Base-by-base conservation (phyloP, 2,113 vertebrate species). In the Salvator merianae region DNA sequence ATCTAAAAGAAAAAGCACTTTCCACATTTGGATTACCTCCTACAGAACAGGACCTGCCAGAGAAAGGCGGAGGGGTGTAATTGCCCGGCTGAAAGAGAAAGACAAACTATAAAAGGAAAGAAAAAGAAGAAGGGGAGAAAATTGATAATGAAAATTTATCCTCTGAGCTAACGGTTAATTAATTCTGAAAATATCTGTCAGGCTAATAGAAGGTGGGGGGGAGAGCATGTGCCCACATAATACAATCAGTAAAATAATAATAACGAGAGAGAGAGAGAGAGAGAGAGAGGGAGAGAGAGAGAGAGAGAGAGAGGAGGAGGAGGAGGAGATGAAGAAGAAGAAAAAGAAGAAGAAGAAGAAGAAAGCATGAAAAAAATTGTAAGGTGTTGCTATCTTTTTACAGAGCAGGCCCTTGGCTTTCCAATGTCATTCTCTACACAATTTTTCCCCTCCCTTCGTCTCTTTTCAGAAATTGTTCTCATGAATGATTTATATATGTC, bases 401-500 rank as follows among this genome's bases (percentile, higher is more conserved):
- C 94, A 95, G 95, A 93, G 95, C 95, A 94, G 95, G 95, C 96
- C 96, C 94, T 95, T 96, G 96, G 96, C 94, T 97, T 97, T 95
- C 96, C 96, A 97, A 97, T 97, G 97, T 97, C 96, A 97, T 96
- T 97, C 96, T 96, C 95, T 94, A 96, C 96, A 96, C 96, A 95
- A 87, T 95, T 95, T 95, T 95, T 93, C 96, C 95, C 95, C 94
- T 97, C 96, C 97, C 96, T 96, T 96, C 95, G 94, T 96, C 92
- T 96, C 97, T 98, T 97, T 97, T 97, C 96, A 97, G 95, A 96
- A 97, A 97, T 98, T 97, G 95, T 97, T 98, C 98, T 99, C 98
- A 99, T 99, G 98, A 99, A 99, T 99, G 98, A 99, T 99, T 99
- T 99, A 99, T 99, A 99, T 98, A 98, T 98, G 98, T 99, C 98